Evolutionary conservation across 2,797 vertebrate species (phyloP).

Genomic region (Ctenopoma kingsleyae): DNA sequence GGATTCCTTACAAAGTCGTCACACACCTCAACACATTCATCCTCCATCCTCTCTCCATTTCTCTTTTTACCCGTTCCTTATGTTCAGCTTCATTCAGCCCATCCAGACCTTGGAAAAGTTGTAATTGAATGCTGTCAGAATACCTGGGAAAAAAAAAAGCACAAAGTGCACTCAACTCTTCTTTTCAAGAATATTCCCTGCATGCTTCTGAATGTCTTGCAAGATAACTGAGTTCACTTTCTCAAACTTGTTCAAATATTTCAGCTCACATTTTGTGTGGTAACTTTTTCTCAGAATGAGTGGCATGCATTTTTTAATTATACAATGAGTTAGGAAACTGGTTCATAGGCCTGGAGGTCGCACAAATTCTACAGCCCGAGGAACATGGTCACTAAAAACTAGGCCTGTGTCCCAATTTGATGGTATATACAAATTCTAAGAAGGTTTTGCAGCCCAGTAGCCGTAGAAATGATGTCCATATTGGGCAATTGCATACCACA

Average conservation of each 20-base stretch:
- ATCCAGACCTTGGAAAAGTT: slow-evolving; percentile 55
- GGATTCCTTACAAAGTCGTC: slow-evolving; percentile 74
- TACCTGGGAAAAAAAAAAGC: neutral
- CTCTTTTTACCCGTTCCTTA: slow-evolving; percentile 31
- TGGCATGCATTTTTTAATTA: slow-evolving; percentile 10
- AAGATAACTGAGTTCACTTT: slow-evolving; percentile 26
- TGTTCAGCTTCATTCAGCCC: slow-evolving; percentile 49
- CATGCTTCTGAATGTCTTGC: slow-evolving; percentile 5
- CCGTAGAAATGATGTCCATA: neutral
- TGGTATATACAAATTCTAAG: neutral
- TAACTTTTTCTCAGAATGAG: neutral
- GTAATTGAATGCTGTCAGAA: slow-evolving; percentile 52
- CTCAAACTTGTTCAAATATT: slow-evolving; percentile 33
- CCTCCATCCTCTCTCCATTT: slow-evolving; percentile 35
- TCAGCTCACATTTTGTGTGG: neutral
- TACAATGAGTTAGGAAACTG: slow-evolving; percentile 12
- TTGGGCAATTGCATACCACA: slow-evolving; percentile 11
- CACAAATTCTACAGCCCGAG: slow-evolving; percentile 14
- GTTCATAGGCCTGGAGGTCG: slow-evolving; percentile 27
- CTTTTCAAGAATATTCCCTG: slow-evolving; percentile 34
- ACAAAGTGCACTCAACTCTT: slow-evolving; percentile 1
- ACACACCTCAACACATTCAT: slow-evolving; percentile 69
- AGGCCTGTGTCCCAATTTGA: slow-evolving; percentile 25
- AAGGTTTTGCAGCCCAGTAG: slow-evolving; percentile 13
- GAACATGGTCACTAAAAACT: slow-evolving; percentile 11